Conservation (phyloP, 1,140 invertebrate genomes). For the Diploscapter pachys region DNA sequence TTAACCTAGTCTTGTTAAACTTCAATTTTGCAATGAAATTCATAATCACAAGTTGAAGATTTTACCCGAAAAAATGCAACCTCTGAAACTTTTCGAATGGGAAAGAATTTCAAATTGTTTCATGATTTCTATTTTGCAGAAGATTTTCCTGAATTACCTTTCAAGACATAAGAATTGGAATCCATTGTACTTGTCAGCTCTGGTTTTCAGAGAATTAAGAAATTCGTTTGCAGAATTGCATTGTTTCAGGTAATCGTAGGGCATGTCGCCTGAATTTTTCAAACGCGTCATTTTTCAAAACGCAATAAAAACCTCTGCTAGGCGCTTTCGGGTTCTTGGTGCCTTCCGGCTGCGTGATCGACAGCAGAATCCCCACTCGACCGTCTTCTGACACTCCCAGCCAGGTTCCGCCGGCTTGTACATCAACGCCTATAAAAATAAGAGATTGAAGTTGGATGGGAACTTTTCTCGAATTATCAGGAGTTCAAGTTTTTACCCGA, state of each 20-base stretch:
- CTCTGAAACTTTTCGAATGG: constrained; percentile 15
- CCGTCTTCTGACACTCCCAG: constrained; percentile 37
- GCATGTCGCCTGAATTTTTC: not conserved
- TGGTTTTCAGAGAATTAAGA: constrained; percentile 23
- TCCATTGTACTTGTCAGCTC: constrained; percentile 36
- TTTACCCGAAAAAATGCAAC: constrained; percentile 2
- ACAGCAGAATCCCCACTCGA: constrained; percentile 42
- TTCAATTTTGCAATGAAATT: constrained; percentile 6
- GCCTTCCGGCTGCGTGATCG: constrained; percentile 40
- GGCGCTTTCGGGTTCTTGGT: constrained; percentile 19
- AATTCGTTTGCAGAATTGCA: constrained; percentile 34
- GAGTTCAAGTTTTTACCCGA: no score
- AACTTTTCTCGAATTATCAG: not conserved
- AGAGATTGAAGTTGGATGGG: not conserved
- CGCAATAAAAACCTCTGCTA: constrained; percentile 33
- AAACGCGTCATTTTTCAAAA: not conserved
- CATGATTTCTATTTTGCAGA: not conserved
- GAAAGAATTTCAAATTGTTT: not conserved
- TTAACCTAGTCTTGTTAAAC: no score
- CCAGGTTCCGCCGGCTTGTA: constrained; percentile 44
- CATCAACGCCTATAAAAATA: constrained; percentile 45
- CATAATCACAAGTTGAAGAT: not conserved
- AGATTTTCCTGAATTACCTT: constrained; percentile 14
- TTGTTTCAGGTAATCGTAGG: constrained; percentile 20
- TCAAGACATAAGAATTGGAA: constrained; percentile 44